Evolutionary conservation across 1,140 invertebrate genomes (phyloP), one percentile per base, ranked within the genome.

Genomic region (Catajapyx aquilonaris): DNA sequence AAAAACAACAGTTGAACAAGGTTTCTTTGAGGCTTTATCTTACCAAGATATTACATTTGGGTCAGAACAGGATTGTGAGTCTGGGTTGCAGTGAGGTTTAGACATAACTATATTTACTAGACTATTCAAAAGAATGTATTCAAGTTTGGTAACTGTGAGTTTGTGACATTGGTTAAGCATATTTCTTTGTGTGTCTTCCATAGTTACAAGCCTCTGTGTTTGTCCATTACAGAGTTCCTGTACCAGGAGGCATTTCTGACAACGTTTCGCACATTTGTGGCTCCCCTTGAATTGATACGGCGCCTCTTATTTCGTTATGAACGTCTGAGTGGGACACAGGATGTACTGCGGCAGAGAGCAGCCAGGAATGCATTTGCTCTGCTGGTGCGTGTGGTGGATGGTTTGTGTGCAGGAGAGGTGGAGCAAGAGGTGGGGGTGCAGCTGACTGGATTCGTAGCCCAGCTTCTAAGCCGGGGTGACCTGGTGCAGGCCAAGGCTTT

Each of bases 181-280:
- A 5, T 5, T 21, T 5, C 18, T 35, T 20, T 35, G 23, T 20
- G 7, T 35, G 20, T 20, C 34, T 35, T 11, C 18, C 5, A 35
- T 35, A 13, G 4, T 9, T 10, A 15, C 32, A 34, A 9, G n/a
- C 25, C 25, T 28, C 25, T 28, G 25, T 34, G n/a, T n/a, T n/a
- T n/a, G n/a, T n/a, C n/a, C n/a, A n/a, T 54, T 59, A 28, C 63
- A 85, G 85, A 87, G 61, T 85, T 86, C 55, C 67, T 83, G 52
- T 95, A 90, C 62, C 85, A 91, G 66, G 88, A 95, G 65, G 88
- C 90, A 23, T 97, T 96, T 59, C 68, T 96, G 43, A 87, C 86
- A 17, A 96, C 90, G 28, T 97, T 95, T 58, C 69, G 91, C 46
- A 95, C 88, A 39, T 94, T 95, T 61, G 75, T 95, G 48, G 64